Evolutionary conservation across 2,888 invertebrate species (phyloP), one percentile per base, ranked within the genome.

Genomic region (Adelphocoris suturalis): DNA sequence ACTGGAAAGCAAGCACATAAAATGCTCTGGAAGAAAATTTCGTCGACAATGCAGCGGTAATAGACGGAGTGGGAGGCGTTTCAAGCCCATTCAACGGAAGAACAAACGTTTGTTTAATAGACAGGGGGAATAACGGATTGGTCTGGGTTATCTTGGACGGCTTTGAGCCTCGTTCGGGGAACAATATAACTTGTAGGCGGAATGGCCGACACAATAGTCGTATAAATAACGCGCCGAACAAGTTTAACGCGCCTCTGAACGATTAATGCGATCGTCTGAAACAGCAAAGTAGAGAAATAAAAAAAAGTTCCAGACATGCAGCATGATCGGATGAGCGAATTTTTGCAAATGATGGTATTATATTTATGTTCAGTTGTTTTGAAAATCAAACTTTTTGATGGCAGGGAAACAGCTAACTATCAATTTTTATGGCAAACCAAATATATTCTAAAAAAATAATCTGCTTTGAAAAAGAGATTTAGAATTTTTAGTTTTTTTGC

Each of bases 31-130:
- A n/a, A 61, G 61, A 19, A 61, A 13, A 14, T 61, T 61, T 61
- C 19, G 27, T 23, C 23, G 82, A 82, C 82, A 82, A 82, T 82
- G 19, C 52, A 27, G 23, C 0, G 52, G 27, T 82, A 82, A 82
- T 82, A 28, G 82, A 11, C 9, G 13, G 81, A 81, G 81, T 81
- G 48, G 81, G 81, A 47, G 81, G n/a, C 46, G 23, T 47, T 81
- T 28, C n/a, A 16, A 48, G 27, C 52, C 23, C 82, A 9, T 82
- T 52, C 82, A 82, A 81, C 48, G 47, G 4, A 3, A 81, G 81
- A 47, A 81, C 48, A 81, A 82, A 82, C 82, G 82, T 82, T 52
- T 82, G 47, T 82, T 68, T 19, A 23, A 82, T 82, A 52, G 82
- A 68, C 19, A 81, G 81, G 4, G 5, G 2, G 46, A 48, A 47